These are phyloP conservation scores for Ataeniobius toweri DNA, from an alignment of 2,797 vertebrate species.

Conservation along the genomic window DNA sequence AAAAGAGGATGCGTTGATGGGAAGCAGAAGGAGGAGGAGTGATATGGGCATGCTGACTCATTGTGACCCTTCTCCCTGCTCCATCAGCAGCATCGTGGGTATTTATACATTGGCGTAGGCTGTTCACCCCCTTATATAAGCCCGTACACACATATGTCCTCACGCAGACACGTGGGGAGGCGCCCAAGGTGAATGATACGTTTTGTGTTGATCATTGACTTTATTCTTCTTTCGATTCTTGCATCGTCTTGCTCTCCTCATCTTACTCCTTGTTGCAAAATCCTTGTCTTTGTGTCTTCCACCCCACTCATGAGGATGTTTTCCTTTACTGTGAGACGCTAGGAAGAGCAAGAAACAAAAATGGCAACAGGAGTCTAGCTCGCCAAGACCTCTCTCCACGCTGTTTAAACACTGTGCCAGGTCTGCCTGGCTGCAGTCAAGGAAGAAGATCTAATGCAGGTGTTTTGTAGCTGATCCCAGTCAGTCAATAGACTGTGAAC, in stretches of 20 bases:
- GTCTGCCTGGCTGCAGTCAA: constrained; percentile 46
- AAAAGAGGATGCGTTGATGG: constrained; percentile 58
- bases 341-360: constrained; percentile 55
- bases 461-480: constrained; percentile 19
- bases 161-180: constrained; percentile 43
- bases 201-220: constrained; percentile 67
- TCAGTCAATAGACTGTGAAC: constrained; percentile 12
- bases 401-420: constrained; percentile 54
- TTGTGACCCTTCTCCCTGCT: constrained; percentile 73
- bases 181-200: constrained; percentile 53
- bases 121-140: constrained; percentile 78
- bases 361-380: constrained; percentile 57
- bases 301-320: constrained; percentile 40
- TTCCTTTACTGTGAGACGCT: constrained; percentile 50
- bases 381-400: constrained; percentile 34
- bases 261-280: constrained; percentile 37
- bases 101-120: constrained; percentile 79
- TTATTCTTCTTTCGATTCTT: constrained; percentile 38
- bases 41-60: constrained; percentile 77
- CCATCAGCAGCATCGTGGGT: constrained; percentile 70
- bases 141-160: constrained; percentile 44
- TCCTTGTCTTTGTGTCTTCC: constrained; percentile 49
- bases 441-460: constrained; percentile 27
- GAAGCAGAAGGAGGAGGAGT: constrained; percentile 68
- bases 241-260: constrained; percentile 22